Conservation (phyloP, 2,797 vertebrate genomes). For the Numenius phaeopus region DNA sequence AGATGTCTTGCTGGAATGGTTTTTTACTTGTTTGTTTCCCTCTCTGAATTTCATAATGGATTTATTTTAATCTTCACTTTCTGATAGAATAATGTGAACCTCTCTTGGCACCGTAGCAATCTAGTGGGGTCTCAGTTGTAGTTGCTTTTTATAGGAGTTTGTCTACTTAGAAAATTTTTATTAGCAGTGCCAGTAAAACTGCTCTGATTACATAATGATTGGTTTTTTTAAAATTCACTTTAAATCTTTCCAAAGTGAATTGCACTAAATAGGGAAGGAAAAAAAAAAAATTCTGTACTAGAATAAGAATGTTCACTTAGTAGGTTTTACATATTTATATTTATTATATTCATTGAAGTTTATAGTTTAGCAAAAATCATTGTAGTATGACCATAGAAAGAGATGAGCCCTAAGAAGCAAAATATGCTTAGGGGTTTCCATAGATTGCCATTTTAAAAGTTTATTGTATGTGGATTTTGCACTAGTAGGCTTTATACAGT, state of each 20-base stretch:
- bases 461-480: not conserved
- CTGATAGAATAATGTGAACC: not conserved
- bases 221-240: not conserved
- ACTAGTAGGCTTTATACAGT: not conserved
- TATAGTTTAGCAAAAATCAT: not conserved
- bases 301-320: not conserved
- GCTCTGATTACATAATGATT: not conserved
- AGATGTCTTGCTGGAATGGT: not conserved
- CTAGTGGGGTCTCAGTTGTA: not conserved
- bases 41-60: not conserved
- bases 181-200: not conserved
- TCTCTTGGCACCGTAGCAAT: not conserved
- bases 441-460: not conserved
- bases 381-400: not conserved
- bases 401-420: not conserved
- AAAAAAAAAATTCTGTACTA: not conserved
- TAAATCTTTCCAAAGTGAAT: not conserved
- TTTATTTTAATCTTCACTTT: not conserved
- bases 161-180: not conserved
- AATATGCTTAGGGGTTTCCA: not conserved
- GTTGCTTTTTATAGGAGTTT: not conserved
- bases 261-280: not conserved
- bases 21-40: not conserved
- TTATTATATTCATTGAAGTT: not conserved
- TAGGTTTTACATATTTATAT: not conserved